Conservation (phyloP, 2,888 invertebrate genomes). For the Diarsia dahlii region DNA sequence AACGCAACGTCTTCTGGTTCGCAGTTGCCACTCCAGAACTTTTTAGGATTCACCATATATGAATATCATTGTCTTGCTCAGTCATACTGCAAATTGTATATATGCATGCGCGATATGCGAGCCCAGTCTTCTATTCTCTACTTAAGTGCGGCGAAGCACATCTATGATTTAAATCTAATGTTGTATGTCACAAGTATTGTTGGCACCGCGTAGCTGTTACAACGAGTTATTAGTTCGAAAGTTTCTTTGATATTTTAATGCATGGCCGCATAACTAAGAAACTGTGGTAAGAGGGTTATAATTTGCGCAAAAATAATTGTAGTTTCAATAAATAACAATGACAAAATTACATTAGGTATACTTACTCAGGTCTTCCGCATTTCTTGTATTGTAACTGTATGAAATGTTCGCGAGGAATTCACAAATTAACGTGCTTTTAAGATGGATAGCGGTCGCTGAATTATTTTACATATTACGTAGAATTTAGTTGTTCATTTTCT, state of each 20-base stretch:
- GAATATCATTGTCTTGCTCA: not conserved
- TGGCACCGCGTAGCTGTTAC: conserved; percentile 19
- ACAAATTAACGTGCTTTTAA: conserved; percentile 12
- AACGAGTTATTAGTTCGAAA: conserved; percentile 35
- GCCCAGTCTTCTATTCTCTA: not conserved
- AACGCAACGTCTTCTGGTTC: too few relatives aligned
- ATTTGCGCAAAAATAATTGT: conserved; percentile 21
- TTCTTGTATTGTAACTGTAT: not conserved
- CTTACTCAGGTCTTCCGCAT: not conserved
- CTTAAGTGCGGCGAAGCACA: not conserved
- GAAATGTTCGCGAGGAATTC: conserved; percentile 1
- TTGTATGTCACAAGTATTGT: conserved; percentile 35
- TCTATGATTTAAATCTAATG: not conserved
- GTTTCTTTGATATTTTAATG: conserved; percentile 42
- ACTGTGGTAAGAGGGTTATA: conserved; percentile 21
- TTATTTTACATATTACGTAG: conserved; percentile 6
- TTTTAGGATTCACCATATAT: too few relatives aligned
- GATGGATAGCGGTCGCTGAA: conserved; percentile 14
- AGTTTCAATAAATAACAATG: conserved; percentile 9
- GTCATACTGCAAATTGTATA: not conserved
- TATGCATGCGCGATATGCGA: not conserved
- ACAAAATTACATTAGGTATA: conserved; percentile 2
- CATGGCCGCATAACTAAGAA: conserved; percentile 36
- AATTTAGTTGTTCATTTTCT: conserved; percentile 16
- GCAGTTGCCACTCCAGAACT: too few relatives aligned